A percentile compares a stretch with the other conserved stretches of the same genome.
phyloP scores from a whole-genome alignment of 2,888 invertebrate genomes.

The Cheiracanthium punctorium region DNA sequence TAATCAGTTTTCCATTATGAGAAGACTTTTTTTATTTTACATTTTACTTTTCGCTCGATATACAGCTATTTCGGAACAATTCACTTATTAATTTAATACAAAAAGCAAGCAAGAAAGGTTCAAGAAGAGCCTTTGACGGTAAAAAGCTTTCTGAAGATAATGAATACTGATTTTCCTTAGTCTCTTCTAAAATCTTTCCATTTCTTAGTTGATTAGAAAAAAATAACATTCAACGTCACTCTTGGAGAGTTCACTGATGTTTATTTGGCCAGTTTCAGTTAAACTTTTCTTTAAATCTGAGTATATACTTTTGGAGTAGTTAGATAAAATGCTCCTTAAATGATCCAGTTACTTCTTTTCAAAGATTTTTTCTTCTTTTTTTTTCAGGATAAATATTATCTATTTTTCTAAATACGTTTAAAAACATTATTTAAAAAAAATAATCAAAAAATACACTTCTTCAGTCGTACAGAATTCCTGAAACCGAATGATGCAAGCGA shows the following conservation, averaged over 20 bases:
- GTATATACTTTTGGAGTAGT: too few species aligned
- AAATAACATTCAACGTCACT: constrained; percentile 28
- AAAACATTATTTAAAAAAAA: too few species aligned
- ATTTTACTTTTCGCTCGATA: not conserved
- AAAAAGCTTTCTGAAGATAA: constrained; percentile 58
- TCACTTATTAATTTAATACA: constrained; percentile 65
- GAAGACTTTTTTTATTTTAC: constrained; percentile 15
- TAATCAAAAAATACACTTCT: too few species aligned
- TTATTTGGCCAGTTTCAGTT: too few species aligned
- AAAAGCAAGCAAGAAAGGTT: constrained; percentile 36
- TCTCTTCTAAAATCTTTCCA: constrained; percentile 2
- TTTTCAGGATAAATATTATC: too few species aligned
- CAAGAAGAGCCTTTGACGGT: constrained; percentile 28
- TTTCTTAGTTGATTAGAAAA: constrained; percentile 39
- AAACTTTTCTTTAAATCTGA: too few species aligned
- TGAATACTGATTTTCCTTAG: constrained; percentile 65
- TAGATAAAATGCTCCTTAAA: too few species aligned
- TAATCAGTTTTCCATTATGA: constrained; percentile 66
- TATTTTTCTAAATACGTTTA: too few species aligned
- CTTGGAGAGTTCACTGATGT: constrained; percentile 27
- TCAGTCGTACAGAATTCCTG: too few species aligned
- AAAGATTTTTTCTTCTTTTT: too few species aligned
- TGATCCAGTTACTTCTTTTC: too few species aligned
- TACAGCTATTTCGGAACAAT: constrained; percentile 26
- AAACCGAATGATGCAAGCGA: too few species aligned